Base-by-base conservation (phyloP, 1,140 invertebrate genomes). In the Drosophila sulfurigaster region DNA sequence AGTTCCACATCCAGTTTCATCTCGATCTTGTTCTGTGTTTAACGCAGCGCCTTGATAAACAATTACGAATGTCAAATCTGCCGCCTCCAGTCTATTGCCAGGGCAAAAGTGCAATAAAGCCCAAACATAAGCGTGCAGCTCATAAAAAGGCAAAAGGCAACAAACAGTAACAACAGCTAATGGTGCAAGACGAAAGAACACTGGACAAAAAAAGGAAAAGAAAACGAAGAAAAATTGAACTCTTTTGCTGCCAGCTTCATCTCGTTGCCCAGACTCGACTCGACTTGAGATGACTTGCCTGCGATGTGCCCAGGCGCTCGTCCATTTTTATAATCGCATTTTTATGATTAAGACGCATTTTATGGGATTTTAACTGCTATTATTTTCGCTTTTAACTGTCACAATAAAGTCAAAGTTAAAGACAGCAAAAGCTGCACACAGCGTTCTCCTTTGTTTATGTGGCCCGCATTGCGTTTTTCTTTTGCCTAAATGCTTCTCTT, bases 341-440 rank as follows among this genome's bases (percentile, higher is more conserved):
- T 90, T 90, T 90, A 90, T 90, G 86, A 90, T 90, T 90, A 90
- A 90, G 86, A 91, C 86, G 82, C 86, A 80, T 90, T 90, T 89
- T 90, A 90, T 90, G 86, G 73, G 79, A 90, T 90, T 90, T 90
- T 89, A 90, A 90, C 86, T 90, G 86, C 81, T 90, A 90, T 90
- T 91, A 90, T 90, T 90, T 82, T 90, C 80, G 79, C 86, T 90
- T 90, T 90, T 90, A 90, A 90, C 86, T 90, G 86, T 90, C 86
- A 90, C 86, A 90, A 90, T 90, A 90, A 90, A 89, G 86, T 82
- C 79, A 86, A 88, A 89, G 79, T 89, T 90, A 89, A 89, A 89
- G 86, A 89, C 83, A 88, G 66, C 85, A 49, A 87, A 79, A 82
- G 72, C 82, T 81, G 70, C 77, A 88, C 68, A 80, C 72, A 73